Percentiles rank a stretch among this genome's conserved stretches.
Evolutionary conservation across 2,113 vertebrate genomes (phyloP).

Genomic region (Cephalophus harveyi): DNA sequence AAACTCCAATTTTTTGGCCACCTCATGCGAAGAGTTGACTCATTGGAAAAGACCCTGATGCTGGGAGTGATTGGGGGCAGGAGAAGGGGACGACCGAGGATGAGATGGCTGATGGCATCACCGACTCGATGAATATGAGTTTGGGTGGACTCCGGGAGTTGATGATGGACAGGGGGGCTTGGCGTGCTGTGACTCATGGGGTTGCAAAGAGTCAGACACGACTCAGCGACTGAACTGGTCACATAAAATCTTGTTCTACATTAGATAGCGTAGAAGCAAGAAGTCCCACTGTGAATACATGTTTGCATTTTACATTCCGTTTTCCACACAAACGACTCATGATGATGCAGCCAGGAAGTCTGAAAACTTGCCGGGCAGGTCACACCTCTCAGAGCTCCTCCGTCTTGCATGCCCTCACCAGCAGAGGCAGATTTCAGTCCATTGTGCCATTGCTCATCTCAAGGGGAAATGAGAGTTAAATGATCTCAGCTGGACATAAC

Average conservation of each 20-base stretch:
- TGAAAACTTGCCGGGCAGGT: fast-evolving
- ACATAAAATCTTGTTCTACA: not conserved
- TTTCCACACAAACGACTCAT: not conserved
- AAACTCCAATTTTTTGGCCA: too few species aligned
- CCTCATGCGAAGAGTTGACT: too few species aligned
- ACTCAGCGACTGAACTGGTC: not conserved
- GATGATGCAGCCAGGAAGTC: not conserved
- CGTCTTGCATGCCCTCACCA: fast-evolving
- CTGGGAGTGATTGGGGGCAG: too few species aligned
- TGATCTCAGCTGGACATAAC: not conserved
- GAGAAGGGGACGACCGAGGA: too few species aligned
- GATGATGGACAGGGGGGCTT: too few species aligned
- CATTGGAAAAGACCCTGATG: too few species aligned
- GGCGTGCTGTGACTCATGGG: too few species aligned
- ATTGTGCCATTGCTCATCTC: not conserved
- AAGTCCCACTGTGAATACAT: not conserved
- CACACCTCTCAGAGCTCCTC: not conserved
- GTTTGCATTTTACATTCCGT: not conserved
- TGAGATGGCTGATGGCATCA: too few species aligned
- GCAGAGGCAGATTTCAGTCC: not conserved
- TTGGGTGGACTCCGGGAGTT: too few species aligned
- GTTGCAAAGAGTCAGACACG: too few species aligned
- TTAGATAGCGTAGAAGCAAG: not conserved
- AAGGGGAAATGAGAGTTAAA: not conserved
- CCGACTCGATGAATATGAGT: too few species aligned